Evolutionary conservation across 2,888 invertebrate genomes (phyloP).

Genomic region (Tipula lateralis): DNA sequence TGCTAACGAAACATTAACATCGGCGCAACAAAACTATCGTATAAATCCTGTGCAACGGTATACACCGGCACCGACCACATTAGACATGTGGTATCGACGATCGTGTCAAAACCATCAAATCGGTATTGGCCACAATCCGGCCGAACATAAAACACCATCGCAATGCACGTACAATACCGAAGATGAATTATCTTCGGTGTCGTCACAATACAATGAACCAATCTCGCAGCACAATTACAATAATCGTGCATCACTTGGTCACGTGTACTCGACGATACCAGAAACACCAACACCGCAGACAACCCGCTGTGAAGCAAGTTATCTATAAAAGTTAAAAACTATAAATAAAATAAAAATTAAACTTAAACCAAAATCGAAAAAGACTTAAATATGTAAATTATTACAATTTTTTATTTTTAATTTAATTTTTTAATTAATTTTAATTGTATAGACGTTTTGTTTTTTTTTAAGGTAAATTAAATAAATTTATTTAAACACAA

Average conservation of each 20-base stretch:
- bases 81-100: constrained; percentile 27
- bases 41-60: constrained; percentile 54
- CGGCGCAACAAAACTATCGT: constrained; percentile 46
- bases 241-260: constrained; percentile 29
- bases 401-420: background rate
- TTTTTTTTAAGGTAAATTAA: background rate
- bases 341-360: background rate
- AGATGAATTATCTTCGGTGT: constrained; percentile 26
- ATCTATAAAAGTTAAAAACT: constrained; percentile 15
- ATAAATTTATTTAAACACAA: background rate
- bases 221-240: constrained; percentile 3
- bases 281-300: constrained; percentile 32
- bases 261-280: constrained; percentile 34
- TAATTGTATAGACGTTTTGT: background rate
- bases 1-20: constrained; percentile 42
- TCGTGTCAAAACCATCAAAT: background rate
- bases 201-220: constrained; percentile 31
- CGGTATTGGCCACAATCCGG: constrained; percentile 27
- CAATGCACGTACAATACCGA: constrained; percentile 31
- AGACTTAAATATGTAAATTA: constrained; percentile 25
- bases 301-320: constrained; percentile 27
- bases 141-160: constrained; percentile 27
- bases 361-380: constrained; percentile 29
- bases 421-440: constrained; percentile 2
- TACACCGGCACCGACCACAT: constrained; percentile 67